Evolutionary conservation across 2,888 invertebrate species (phyloP).

Genomic region (Sisyra terminalis): DNA sequence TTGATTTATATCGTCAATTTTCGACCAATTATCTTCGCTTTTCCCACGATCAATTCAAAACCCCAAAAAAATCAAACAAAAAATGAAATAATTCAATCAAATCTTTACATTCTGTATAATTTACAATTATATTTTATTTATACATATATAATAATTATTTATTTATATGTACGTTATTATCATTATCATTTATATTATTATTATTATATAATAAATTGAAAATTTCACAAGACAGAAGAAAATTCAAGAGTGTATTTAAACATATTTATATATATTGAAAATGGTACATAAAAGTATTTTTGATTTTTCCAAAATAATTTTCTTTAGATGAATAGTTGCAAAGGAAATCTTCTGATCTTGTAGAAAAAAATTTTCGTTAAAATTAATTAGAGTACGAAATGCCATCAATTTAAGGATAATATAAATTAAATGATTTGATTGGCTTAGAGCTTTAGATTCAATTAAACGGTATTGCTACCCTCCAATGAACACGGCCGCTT

Average conservation of each 20-base stretch:
- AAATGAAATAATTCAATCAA: not conserved
- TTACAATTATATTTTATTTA: slow-evolving; percentile 30
- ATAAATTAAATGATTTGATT: no score
- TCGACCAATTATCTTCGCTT: no score
- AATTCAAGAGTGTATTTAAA: no score
- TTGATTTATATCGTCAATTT: no score
- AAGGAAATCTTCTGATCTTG: no score
- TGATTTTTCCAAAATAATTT: not conserved
- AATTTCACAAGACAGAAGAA: slow-evolving; percentile 29
- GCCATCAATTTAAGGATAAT: not conserved
- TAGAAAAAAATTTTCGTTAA: not conserved
- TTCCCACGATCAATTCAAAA: not conserved
- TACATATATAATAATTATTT: slow-evolving; percentile 24
- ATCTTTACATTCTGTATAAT: slow-evolving; percentile 10
- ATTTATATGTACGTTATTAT: no score
- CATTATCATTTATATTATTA: slow-evolving; percentile 20
- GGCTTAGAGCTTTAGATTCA: no score
- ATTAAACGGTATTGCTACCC: no score
- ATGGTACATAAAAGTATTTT: not conserved
- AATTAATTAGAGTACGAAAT: slow-evolving; percentile 4
- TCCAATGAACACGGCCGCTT: no score
- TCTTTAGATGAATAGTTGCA: no score
- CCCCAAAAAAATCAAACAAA: not conserved
- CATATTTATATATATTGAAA: no score
- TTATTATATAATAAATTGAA: slow-evolving; percentile 26